A percentile compares a stretch with the other conserved stretches of the same genome.
These are phyloP conservation scores for Silvanus unidentatus DNA, from an alignment of 2,888 invertebrate species.

Conservation along the genomic window DNA sequence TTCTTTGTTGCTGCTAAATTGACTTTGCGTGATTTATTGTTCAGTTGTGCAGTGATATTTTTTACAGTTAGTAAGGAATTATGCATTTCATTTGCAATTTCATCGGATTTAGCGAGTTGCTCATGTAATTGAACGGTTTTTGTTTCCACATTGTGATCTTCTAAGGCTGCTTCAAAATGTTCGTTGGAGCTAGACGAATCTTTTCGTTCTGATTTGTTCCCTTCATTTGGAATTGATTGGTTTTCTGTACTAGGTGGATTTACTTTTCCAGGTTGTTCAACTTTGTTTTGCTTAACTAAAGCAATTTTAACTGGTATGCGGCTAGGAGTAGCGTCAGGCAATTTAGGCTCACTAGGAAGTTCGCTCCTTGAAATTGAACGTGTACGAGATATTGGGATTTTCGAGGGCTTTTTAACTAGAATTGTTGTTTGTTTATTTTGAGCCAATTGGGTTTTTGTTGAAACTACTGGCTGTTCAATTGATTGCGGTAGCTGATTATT, in stretches of 20 bases:
- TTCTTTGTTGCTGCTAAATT: conserved; percentile 31
- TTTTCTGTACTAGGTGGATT: too few relatives aligned
- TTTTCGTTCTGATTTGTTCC: not conserved
- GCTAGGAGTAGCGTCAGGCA: conserved; percentile 27
- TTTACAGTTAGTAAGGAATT: conserved; percentile 25
- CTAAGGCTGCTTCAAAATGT: conserved; percentile 12
- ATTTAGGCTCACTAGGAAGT: conserved; percentile 30
- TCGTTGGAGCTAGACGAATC: not conserved
- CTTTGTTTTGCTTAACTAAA: not conserved
- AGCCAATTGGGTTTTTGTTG: conserved; percentile 36
- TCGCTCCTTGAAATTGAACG: conserved; percentile 29
- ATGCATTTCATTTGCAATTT: conserved; percentile 27
- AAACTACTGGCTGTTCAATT: conserved; percentile 25
- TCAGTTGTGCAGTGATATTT: conserved; percentile 23
- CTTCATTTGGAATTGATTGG: too few relatives aligned
- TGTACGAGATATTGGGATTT: conserved; percentile 40
- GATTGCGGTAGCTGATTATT: too few relatives aligned
- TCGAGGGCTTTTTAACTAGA: conserved; percentile 34
- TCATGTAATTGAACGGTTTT: not conserved
- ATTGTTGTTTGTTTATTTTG: conserved; percentile 34
- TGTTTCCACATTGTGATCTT: not conserved
- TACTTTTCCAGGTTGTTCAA: too few relatives aligned
- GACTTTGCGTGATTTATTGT: conserved; percentile 15
- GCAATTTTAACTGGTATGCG: conserved; percentile 36
- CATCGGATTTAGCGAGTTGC: conserved; percentile 17